Percentiles rank a stretch among this genome's conserved stretches.
Conservation (phyloP, 2,113 vertebrate genomes). For the Ardeotis arabs region DNA sequence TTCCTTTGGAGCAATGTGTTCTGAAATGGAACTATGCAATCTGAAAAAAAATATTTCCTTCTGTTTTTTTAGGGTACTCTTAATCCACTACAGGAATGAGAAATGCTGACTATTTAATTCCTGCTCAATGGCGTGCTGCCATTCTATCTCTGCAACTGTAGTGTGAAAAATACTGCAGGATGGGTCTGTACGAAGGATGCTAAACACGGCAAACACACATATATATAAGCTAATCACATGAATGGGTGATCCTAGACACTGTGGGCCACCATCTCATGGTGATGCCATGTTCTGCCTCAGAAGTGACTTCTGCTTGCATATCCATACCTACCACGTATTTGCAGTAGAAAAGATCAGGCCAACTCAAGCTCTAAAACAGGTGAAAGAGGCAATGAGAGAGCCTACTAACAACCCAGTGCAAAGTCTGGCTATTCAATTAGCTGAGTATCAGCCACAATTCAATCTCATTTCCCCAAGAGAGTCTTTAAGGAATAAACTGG, state of each 20-base stretch:
- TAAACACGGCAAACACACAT: rapidly evolving
- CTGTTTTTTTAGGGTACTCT: background rate
- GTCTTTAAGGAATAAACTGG: background rate
- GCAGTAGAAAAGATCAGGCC: background rate
- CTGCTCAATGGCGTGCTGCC: background rate
- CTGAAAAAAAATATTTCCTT: background rate
- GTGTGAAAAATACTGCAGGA: background rate
- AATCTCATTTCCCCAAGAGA: background rate
- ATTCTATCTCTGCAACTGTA: background rate
- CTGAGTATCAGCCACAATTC: background rate
- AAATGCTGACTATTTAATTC: background rate
- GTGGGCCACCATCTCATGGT: background rate
- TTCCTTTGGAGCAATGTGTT: background rate
- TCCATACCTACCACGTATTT: background rate
- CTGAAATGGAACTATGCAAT: background rate
- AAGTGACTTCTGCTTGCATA: background rate
- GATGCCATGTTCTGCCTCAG: background rate
- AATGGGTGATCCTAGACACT: background rate
- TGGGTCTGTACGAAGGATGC: background rate
- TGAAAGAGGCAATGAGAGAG: background rate
- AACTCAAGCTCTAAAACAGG: background rate
- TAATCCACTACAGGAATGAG: background rate
- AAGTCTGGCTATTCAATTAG: background rate
- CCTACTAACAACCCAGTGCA: background rate
- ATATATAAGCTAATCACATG: background rate